Base-by-base conservation (phyloP, 2,888 invertebrate species). In the Rhagonycha fulva region DNA sequence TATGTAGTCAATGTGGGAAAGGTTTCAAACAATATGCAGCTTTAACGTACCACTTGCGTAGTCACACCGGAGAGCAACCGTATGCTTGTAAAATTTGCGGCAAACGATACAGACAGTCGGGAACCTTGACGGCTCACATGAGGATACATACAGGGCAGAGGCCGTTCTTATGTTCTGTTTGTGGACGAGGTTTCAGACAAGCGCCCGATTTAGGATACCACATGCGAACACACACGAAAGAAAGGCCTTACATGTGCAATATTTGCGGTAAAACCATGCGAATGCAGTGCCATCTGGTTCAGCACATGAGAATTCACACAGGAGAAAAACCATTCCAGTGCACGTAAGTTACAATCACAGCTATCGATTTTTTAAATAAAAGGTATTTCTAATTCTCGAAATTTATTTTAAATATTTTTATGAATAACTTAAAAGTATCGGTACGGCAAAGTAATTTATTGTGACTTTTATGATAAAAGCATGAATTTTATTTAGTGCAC, bases 201-300 rank as follows among this genome's bases (percentile, higher is more conserved):
- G 82, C 82, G 10, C 84, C 86, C 1, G 85, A 86, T 81, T 81
- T 86, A 47, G 81, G 83, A 14, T 86, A 86, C 72, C 87, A 87
- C 75, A 86, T 86, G 86, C 79, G 86, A 62, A 85, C 85, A 0
- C 87, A 87, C 72, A 87, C 86, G 7, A 85, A 86, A 79, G 86
- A 86, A 79, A 83, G 84, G 74, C 85, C 85, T 2, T 87, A 85
- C 78, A 84, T 85, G 84, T 87, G 87, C 78, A 85, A 81, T 69
- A 80, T 86, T 14, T 87, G 87, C 75, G 85, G 85, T 4, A 87
- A 86, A 80, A 84, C 83, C 2, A 85, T 86, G 85, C 80, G 84
- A 12, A 85, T 86, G 85, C 85, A 85, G 70, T 84, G 84, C 60
- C 85, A 85, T 79, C 78, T 86, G 62, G 85, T 85, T 3, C 84